phyloP scores from a whole-genome alignment of 1,140 invertebrate species.

The Cotesia chilonis region DNA sequence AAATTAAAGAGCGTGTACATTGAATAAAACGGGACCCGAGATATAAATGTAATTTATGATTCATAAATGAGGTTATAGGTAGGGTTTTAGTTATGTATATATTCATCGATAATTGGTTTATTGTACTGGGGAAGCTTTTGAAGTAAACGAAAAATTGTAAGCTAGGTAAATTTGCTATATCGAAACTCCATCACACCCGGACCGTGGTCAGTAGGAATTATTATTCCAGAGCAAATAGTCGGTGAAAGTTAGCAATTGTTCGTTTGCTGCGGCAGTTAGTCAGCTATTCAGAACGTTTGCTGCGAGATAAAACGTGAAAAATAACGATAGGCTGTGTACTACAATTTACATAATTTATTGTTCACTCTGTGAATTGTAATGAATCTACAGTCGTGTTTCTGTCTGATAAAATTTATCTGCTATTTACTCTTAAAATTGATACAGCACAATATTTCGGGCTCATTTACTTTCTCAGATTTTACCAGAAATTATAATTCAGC shows the following conservation, averaged over 20 bases:
- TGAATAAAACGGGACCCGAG: too few relatives aligned
- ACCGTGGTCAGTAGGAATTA: constrained; percentile 17
- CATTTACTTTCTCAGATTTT: background rate
- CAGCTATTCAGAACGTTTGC: constrained; percentile 23
- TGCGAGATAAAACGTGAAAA: constrained; percentile 11
- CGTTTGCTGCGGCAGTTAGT: background rate
- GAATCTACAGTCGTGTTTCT: constrained; percentile 22
- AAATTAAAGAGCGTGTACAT: too few relatives aligned
- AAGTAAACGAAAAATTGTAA: background rate
- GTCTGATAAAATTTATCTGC: background rate
- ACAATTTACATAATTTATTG: constrained; percentile 48
- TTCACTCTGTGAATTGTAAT: constrained; percentile 32
- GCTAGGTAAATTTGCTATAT: background rate
- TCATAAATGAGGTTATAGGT: too few relatives aligned
- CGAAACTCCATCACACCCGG: background rate
- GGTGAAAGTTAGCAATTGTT: constrained; percentile 31
- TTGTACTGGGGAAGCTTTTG: constrained; percentile 5
- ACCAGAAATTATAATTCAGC: too few relatives aligned
- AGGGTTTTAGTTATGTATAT: background rate
- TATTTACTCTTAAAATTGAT: background rate
- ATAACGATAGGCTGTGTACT: constrained; percentile 1
- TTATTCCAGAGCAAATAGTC: constrained; percentile 29
- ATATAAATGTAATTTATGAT: too few relatives aligned
- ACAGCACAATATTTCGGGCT: too few relatives aligned
- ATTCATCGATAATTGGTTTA: constrained; percentile 18